Evolutionary conservation across 2,113 vertebrate genomes (phyloP).

Genomic region (Otis tarda): DNA sequence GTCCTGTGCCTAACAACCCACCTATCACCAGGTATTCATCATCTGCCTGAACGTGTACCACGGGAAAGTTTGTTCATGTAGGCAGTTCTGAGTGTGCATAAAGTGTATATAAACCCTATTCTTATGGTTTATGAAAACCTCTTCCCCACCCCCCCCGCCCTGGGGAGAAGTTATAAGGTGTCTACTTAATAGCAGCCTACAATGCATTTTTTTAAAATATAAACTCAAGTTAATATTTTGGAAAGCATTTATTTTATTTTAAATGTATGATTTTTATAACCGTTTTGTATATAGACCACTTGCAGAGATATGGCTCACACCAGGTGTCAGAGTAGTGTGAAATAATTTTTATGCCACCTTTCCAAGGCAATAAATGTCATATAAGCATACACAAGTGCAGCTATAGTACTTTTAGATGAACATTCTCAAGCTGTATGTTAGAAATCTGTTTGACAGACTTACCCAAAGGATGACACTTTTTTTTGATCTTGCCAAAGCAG

Average conservation of each 20-base stretch:
- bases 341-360: slow-evolving; percentile 73
- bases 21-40: slow-evolving; percentile 11
- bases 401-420: slow-evolving; percentile 50
- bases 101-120: not conserved
- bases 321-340: slow-evolving; percentile 53
- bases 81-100: not conserved
- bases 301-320: not conserved
- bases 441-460: slow-evolving; percentile 70
- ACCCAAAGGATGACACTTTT: slow-evolving; percentile 52
- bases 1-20: slow-evolving; percentile 10
- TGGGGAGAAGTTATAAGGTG: not conserved
- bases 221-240: not conserved
- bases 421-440: slow-evolving; percentile 56
- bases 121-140: not conserved
- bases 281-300: slow-evolving; percentile 3
- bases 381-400: slow-evolving; percentile 68
- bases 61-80: not conserved
- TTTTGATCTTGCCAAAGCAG: slow-evolving; percentile 46
- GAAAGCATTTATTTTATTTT: not conserved
- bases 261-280: not conserved
- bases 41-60: not conserved
- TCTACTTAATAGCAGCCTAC: not conserved
- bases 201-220: not conserved
- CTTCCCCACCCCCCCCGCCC: no score
- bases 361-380: slow-evolving; percentile 76